A percentile compares a stretch with the other conserved stretches of the same genome.
phyloP scores from a whole-genome alignment of 1,140 invertebrate genomes.

The Tetraneura akinire region DNA sequence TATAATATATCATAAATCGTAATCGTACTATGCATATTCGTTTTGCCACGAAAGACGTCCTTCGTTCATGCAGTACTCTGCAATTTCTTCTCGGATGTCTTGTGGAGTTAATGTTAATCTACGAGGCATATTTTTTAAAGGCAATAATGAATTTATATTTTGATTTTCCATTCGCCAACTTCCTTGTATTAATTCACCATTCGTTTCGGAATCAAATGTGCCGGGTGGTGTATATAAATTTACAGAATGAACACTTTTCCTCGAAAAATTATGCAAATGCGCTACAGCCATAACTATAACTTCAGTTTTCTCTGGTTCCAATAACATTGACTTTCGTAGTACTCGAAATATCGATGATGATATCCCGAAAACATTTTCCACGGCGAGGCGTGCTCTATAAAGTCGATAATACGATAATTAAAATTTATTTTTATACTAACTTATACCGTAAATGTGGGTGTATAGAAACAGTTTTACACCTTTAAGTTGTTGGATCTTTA shows the following conservation, averaged over 20 bases:
- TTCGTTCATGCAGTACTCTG: not conserved
- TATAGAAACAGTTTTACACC: too few species aligned
- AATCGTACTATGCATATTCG: not conserved
- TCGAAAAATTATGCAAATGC: conserved; percentile 23
- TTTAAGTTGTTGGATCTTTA: conserved; percentile 60
- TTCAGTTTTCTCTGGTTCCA: conserved; percentile 56
- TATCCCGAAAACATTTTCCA: conserved; percentile 64
- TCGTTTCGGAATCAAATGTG: too few species aligned
- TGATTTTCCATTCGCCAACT: not conserved
- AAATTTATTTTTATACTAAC: conserved; percentile 58
- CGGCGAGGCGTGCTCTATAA: conserved; percentile 58
- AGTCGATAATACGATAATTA: conserved; percentile 59
- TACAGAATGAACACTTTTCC: not conserved
- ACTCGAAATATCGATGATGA: conserved; percentile 59
- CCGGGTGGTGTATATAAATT: not conserved
- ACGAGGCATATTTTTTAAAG: not conserved
- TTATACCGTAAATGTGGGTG: too few species aligned
- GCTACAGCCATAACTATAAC: conserved; percentile 56
- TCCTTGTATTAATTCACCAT: too few species aligned
- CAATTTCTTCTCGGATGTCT: not conserved
- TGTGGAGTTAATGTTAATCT: not conserved
- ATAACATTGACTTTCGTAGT: conserved; percentile 57
- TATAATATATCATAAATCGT: too few species aligned
- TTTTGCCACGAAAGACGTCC: conserved; percentile 5
- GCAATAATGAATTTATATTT: not conserved